A percentile compares a stretch with the other conserved stretches of the same genome.
These are phyloP conservation scores for Mormyrus lacerda DNA, from an alignment of 2,113 vertebrate genomes.

Conservation along the genomic window DNA sequence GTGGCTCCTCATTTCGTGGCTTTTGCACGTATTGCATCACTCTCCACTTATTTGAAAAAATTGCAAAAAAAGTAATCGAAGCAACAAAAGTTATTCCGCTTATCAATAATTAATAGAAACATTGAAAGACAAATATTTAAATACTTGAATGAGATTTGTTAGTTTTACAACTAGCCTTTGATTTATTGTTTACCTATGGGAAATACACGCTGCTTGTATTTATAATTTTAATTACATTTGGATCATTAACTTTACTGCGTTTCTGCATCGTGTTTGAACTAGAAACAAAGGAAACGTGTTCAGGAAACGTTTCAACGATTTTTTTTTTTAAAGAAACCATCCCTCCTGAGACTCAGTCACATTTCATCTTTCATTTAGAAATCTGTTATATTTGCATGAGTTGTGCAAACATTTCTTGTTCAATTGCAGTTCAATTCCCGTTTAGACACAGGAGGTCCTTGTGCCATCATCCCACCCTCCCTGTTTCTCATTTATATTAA, in stretches of 20 bases:
- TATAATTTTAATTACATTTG: conserved; percentile 11
- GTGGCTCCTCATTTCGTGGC: background rate
- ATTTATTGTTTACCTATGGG: background rate
- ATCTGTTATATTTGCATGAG: background rate
- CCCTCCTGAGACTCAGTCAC: background rate
- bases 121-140: background rate
- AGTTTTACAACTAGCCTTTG: background rate
- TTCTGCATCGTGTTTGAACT: background rate
- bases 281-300: background rate
- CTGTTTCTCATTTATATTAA: background rate
- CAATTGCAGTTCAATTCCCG: background rate
- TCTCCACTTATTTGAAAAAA: background rate
- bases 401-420: background rate
- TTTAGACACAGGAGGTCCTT: background rate
- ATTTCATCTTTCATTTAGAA: background rate
- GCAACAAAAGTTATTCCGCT: background rate
- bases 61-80: background rate
- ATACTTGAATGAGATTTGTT: background rate
- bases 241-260: background rate
- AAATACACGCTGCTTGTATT: background rate
- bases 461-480: background rate
- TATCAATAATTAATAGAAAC: background rate
- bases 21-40: background rate
- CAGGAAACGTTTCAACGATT: background rate
- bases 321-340: background rate